Base-by-base conservation (phyloP, 1,140 invertebrate species). In the Spodoptera frugiperda region DNA sequence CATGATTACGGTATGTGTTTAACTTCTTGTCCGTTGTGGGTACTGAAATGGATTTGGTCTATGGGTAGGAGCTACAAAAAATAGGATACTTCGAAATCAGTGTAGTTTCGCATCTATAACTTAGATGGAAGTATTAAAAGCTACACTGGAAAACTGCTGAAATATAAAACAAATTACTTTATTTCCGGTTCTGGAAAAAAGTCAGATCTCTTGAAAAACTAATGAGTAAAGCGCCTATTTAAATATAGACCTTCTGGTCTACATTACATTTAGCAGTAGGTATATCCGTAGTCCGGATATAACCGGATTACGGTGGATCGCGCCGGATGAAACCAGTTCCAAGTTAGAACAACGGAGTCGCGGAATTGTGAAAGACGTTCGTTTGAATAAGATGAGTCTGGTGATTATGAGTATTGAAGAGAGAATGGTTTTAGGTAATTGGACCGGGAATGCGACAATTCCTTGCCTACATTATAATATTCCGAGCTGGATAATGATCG, bases 241-340 rank as follows among this genome's bases (percentile, higher is more conserved):
- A 48, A 21, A 65, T 21, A 10, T 25, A 44, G 1, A 12, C 61
- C 44, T 65, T 48, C 44, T 65, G 17, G 12, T 11, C 17, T 48
- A 25, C 14, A 6, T 21, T 65, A 11, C 3, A 44, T 14, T 21
- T 39, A 10, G 12, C 21, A 11, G 15, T 6, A 39, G 33, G 33
- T 48, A 65, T 49, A 65, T 65, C 44, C 61, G 61, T 19, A 17
- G 61, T 57, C 77, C 77, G 78, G 74, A 68, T 82, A 77, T 76
- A 80, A 79, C 74, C 61, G 76, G 76, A 78, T 77, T 80, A 80
- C 74, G 68, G 72, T 77, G 68, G 77, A 70, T 78, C 49, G 74
- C 68, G 67, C 51, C 67, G 70, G 79, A 75, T 72, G 61, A 76
- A 65, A 65, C 44, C 61, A 65, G 61, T 65, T 65, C 17, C 44